A percentile compares a stretch with the other conserved stretches of the same genome.
Evolutionary conservation across 1,140 invertebrate genomes (phyloP).

Genomic region (Galleria mellonella): DNA sequence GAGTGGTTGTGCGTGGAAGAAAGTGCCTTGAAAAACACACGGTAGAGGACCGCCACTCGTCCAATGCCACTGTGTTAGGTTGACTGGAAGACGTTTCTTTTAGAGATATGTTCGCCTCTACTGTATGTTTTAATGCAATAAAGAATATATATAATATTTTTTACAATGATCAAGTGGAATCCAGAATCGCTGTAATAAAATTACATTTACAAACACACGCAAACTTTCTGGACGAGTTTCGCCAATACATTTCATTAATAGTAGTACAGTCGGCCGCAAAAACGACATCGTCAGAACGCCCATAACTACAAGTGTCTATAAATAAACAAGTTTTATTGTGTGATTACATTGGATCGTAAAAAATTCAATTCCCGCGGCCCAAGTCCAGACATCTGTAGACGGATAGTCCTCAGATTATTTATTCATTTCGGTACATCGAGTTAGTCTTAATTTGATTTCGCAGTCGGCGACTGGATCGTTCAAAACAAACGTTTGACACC

Average conservation of each 20-base stretch:
- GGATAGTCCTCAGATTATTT: not conserved
- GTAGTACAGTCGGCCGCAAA: constrained; percentile 6
- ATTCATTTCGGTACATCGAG: not conserved
- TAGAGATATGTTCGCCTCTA: no score
- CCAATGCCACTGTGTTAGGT: no score
- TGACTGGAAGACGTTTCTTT: no score
- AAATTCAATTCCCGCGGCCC: constrained; percentile 28
- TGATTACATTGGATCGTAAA: constrained; percentile 28
- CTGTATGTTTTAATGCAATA: no score
- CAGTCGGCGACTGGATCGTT: not conserved
- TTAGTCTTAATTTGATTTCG: not conserved
- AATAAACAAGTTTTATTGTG: constrained; percentile 27
- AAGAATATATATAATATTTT: no score
- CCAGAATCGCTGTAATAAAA: no score
- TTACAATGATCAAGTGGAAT: no score
- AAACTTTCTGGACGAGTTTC: not conserved
- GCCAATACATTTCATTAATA: constrained; percentile 17
- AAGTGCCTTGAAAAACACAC: no score
- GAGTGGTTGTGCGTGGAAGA: no score
- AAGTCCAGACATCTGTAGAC: constrained; percentile 15
- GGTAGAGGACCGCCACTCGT: no score
- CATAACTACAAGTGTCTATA: constrained; percentile 21
- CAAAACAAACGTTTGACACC: no score
- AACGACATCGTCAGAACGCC: constrained; percentile 4
- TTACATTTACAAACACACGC: no score